A percentile compares a stretch with the other conserved stretches of the same genome.
Evolutionary conservation across 1,140 invertebrate genomes (phyloP).

Genomic region (Laupala kohalensis): DNA sequence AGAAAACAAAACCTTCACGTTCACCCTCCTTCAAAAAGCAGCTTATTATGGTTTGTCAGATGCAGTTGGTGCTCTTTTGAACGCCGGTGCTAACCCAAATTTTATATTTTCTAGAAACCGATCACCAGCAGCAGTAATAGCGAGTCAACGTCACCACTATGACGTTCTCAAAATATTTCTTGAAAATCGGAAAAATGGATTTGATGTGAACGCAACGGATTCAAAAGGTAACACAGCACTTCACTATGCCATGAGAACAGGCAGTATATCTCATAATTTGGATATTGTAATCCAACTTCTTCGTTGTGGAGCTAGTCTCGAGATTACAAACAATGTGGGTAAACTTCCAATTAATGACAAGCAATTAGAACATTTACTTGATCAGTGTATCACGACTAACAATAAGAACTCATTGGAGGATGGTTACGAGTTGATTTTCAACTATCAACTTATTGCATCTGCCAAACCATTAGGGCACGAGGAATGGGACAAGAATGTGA

Average conservation of each 20-base stretch:
- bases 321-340: neutral
- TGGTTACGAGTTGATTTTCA: neutral
- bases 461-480: neutral
- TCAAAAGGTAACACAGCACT: constrained; percentile 60
- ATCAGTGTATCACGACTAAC: neutral
- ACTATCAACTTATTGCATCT: neutral
- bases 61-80: constrained; percentile 39
- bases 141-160: constrained; percentile 42
- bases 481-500: neutral
- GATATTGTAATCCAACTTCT: constrained; percentile 39
- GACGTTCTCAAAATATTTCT: constrained; percentile 45
- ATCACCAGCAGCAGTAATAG: constrained; percentile 38
- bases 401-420: neutral
- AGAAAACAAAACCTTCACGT: constrained; percentile 20
- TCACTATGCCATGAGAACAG: constrained; percentile 63
- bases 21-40: constrained; percentile 42
- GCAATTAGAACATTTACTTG: neutral
- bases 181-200: constrained; percentile 26
- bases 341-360: neutral
- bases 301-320: neutral
- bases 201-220: constrained; percentile 51
- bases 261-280: constrained; percentile 39
- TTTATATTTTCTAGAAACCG: constrained; percentile 15
- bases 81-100: constrained; percentile 37
- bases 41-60: constrained; percentile 42